A percentile compares a stretch with the other conserved stretches of the same genome.
Conservation (phyloP, 2,888 invertebrate species). For the Chrysodeixis includens region DNA sequence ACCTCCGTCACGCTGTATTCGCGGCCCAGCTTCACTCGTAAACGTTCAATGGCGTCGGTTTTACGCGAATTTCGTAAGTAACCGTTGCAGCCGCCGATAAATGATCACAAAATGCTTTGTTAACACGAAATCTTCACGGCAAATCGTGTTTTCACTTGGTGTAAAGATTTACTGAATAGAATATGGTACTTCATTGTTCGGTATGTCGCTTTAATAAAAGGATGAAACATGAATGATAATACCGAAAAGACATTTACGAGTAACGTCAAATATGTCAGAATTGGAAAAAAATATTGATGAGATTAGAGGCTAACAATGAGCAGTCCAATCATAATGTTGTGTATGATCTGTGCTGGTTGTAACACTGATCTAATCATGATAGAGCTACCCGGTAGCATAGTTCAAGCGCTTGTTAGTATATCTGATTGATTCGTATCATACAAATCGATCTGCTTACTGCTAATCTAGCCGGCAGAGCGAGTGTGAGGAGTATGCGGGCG, state of each 20-base stretch:
- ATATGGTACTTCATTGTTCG: constrained; percentile 54
- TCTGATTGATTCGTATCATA: constrained; percentile 40
- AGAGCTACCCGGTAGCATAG: constrained; percentile 39
- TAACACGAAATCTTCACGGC: constrained; percentile 60
- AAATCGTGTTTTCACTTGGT: constrained; percentile 59
- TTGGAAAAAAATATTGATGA: constrained; percentile 27
- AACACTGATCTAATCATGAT: constrained; percentile 48
- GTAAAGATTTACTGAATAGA: constrained; percentile 57
- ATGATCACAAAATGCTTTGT: constrained; percentile 63
- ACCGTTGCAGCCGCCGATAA: constrained; percentile 65
- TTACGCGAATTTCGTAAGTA: constrained; percentile 68
- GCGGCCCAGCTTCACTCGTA: constrained; percentile 46
- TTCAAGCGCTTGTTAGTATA: constrained; percentile 37
- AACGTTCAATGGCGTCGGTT: constrained; percentile 61
- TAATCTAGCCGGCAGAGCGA: constrained; percentile 73
- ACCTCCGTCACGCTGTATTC: constrained; percentile 28
- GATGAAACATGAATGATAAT: constrained; percentile 50
- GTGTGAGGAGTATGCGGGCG: constrained; percentile 58
- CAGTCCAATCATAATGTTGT: constrained; percentile 26
- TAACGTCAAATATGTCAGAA: constrained; percentile 35
- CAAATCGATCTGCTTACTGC: constrained; percentile 73
- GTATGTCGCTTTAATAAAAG: constrained; percentile 45
- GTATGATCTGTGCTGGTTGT: constrained; percentile 20
- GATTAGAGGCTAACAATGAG: constrained; percentile 17
- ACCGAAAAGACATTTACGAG: constrained; percentile 34